Conservation (phyloP, 2,797 vertebrate genomes). For the Moxostoma hubbsi region DNA sequence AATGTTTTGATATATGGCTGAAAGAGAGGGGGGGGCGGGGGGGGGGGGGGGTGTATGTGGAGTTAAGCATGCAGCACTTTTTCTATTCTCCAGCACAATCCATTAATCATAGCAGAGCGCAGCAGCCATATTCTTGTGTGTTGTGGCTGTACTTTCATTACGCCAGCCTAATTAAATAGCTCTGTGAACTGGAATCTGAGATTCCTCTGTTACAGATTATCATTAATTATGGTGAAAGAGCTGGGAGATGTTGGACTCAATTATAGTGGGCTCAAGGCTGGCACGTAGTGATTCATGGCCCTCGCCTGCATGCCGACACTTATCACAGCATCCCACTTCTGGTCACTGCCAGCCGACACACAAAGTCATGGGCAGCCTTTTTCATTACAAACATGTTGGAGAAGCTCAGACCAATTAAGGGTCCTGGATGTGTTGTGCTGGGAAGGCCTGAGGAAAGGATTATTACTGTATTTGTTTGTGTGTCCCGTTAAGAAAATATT, state of each 20-base stretch:
- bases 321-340: constrained; percentile 99
- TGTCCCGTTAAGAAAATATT: constrained; percentile 15
- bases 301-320: constrained; percentile 93
- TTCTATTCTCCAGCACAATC: constrained; percentile 99
- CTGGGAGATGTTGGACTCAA: constrained; percentile 99
- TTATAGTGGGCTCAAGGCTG: constrained; percentile 99
- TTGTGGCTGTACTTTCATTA: constrained; percentile 99
- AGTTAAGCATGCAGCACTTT: constrained; percentile 99
- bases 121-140: constrained; percentile 95
- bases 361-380: constrained; percentile 98
- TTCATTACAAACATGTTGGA: constrained; percentile 99
- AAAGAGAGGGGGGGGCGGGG: too few relatives aligned
- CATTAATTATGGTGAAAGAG: constrained; percentile 99
- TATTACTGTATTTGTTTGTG: constrained; percentile 43
- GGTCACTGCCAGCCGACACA: constrained; percentile 99
- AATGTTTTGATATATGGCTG: constrained; percentile 49
- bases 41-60: too few relatives aligned
- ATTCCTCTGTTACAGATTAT: constrained; percentile 99
- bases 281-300: constrained; percentile 99
- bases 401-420: constrained; percentile 98
- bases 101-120: constrained; percentile 98
- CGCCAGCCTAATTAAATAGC: constrained; percentile 99
- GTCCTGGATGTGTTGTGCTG: constrained; percentile 86
- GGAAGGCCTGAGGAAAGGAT: constrained; percentile 75
- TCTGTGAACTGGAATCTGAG: constrained; percentile 99